Base-by-base conservation (phyloP, 1,140 invertebrate genomes). In the Aphelinus atriplicis region DNA sequence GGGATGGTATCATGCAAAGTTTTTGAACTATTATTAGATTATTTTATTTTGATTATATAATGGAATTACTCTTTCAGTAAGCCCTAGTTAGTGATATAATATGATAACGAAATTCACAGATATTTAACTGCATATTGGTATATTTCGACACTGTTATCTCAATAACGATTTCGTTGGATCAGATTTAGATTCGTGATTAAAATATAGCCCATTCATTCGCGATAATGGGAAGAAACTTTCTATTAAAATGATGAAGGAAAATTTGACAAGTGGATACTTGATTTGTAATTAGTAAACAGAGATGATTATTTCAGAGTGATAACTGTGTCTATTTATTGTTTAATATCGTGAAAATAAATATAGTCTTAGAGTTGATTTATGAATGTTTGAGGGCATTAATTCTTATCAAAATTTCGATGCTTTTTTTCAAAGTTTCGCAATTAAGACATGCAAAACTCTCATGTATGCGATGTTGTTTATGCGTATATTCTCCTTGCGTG, bases 361-460 rank as follows among this genome's bases (percentile, higher is more conserved):
- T 26, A 26, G 26, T 26, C 26, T 26, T 26, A 26, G 26, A 26
- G 26, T 26, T 26, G 26, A 26, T 26, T 26, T 26, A 26, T 26
- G 26, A 26, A 26, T 26, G 26, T 26, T 26, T 26, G 48, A 68
- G 7, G 0, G 43, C 48, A 10, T 50, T 69, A 2, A 51, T 50
- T 65, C 58, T 46, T 66, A 73, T 67, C 71, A 67, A 67, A 57
- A 73, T 73, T 73, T 73, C 45, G 26, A 53, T n/a, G 47, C 46
- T 53, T 60, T 66, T 66, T 67, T 73, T 56, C 7, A n/a, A 42
- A 42, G 9, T 5, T 45, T 10, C 62, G 46, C 51, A 79, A 77
- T 76, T 66, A 57, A 80, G 79, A 78, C 81, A 80, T 82, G 79
- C 80, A 77, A 83, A 76, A 82, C 79, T 79, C 71, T 75, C 75